Evolutionary conservation across 1,140 invertebrate genomes (phyloP), one percentile per base, ranked within the genome.

Genomic region (Drosophila azteca): DNA sequence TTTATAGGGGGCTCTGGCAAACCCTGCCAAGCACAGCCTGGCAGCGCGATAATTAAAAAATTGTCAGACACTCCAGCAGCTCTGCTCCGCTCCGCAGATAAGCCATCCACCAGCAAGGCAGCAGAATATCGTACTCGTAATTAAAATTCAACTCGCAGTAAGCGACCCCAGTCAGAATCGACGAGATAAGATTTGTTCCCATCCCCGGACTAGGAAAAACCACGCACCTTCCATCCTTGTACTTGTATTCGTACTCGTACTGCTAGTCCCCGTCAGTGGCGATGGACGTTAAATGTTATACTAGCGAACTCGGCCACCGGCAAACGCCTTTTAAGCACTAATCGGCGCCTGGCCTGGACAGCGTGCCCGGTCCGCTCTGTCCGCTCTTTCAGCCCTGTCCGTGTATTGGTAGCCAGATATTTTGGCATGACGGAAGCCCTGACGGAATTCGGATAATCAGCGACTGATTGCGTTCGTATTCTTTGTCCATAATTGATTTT

Each of bases 41-140:
- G 11, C 80, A 41, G 49, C 35, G 55, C 29, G 64, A 50, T 83
- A 83, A 83, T 83, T 83, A 83, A 76, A 75, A 79, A 73, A 79
- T 51, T 75, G 80, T 70, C 65, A 73, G 48, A 35, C 31, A 35
- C 31, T 35, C 31, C 31, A 35, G 31, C 31, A 11, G 31, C 39
- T 35, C 49, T 17, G 52, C 76, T 9, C 31, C 11, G 31, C 39
- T 35, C 49, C 22, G 52, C 76, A 71, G 79, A 83, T 83, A 83
- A 83, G 80, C 79, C 54, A 31, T 53, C 24, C 29, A 17, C 15
- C 61, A 61, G 65, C 49, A 73, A 39, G 49, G 15, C 59, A 29
- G 49, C 59, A 29, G 49, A 75, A 45, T 79, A 57, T 53, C 49
- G 48, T 61, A 83, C 49, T 50, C 43, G 50, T 69, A 83, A 84